A percentile compares a stretch with the other conserved stretches of the same genome.
Conservation (phyloP, 1,140 invertebrate species). For the Portunus trituberculatus region DNA sequence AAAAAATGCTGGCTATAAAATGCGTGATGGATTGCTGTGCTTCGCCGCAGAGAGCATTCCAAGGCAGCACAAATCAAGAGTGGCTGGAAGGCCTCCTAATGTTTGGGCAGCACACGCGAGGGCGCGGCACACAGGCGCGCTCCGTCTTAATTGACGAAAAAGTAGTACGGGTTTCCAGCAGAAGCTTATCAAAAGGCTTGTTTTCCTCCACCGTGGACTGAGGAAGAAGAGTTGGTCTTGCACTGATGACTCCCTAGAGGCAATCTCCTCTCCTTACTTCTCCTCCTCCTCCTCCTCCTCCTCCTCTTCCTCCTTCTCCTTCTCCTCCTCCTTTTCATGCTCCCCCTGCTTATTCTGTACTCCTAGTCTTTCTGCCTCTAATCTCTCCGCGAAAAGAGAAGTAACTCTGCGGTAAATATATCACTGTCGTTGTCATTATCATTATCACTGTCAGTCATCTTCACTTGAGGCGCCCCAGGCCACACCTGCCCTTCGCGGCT, state of each 20-base stretch:
- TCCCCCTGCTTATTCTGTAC: not conserved
- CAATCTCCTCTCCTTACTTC: not conserved
- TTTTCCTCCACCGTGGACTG: too few species aligned
- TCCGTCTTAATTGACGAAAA: too few species aligned
- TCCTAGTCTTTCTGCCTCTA: not conserved
- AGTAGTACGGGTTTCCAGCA: too few species aligned
- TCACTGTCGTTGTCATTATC: conserved; percentile 55
- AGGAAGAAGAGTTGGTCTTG: not conserved
- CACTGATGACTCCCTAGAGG: not conserved
- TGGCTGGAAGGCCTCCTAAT: too few species aligned
- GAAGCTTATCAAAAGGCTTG: too few species aligned
- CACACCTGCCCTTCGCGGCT: not conserved
- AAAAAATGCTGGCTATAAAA: too few species aligned
- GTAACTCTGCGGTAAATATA: not conserved
- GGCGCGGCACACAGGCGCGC: too few species aligned
- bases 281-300: not conserved
- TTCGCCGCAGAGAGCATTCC: too few species aligned
- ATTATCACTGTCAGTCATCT: conserved; percentile 56
- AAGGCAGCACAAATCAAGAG: too few species aligned
- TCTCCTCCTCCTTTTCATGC: too few species aligned
- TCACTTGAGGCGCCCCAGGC: not conserved
- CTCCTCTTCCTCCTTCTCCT: not conserved
- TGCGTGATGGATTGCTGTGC: too few species aligned
- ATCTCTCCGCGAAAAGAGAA: not conserved
- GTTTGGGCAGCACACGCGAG: too few species aligned